Evolutionary conservation across 2,888 invertebrate species (phyloP), one percentile per base, ranked within the genome.

Genomic region (Lycophotia porphyrea): DNA sequence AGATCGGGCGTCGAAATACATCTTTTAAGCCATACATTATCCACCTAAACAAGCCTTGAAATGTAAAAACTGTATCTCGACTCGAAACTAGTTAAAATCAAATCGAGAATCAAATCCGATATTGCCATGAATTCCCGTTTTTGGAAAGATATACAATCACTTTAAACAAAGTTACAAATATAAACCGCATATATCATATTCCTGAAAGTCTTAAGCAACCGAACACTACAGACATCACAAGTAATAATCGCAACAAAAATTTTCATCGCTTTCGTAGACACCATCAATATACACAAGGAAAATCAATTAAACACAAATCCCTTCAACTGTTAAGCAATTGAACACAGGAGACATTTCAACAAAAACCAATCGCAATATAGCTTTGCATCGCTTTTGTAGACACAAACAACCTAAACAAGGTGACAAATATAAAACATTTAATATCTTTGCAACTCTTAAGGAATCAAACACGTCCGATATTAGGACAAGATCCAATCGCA

Each of bases 161-260:
- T 47, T 24, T 36, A 61, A 49, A 21, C 47, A 47, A 18, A 24
- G 8, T n/a, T 71, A 39, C 31, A 61, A 55, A 42, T 34, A 21
- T 74, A 72, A 64, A n/a, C 34, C 27, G 24, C 18, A 47, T n/a
- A n/a, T n/a, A n/a, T 65, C 31, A n/a, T 42, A 34, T 44, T 24
- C 7, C 69, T 58, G 31, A 9, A 65, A 64, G 24, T 36, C 36
- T 67, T 44, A 66, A 52, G 21, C 34, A 27, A 52, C 18, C n/a
- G 13, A 61, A n/a, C 18, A 66, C 9, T 18, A n/a, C 27, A 60
- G 44, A 55, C 5, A 67, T 42, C 5, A 52, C 70, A 34, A 49
- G 18, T 31, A 21, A 39, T 5, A 64, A 49, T 31, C 36, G 8
- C 21, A 18, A 63, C 39, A 39, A 34, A 66, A 24, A n/a, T 31